Percentiles rank a stretch among this genome's conserved stretches.
These are phyloP conservation scores for Pseudococcus jackbeardsleyi DNA, from an alignment of 2,888 invertebrate genomes.

Conservation along the genomic window DNA sequence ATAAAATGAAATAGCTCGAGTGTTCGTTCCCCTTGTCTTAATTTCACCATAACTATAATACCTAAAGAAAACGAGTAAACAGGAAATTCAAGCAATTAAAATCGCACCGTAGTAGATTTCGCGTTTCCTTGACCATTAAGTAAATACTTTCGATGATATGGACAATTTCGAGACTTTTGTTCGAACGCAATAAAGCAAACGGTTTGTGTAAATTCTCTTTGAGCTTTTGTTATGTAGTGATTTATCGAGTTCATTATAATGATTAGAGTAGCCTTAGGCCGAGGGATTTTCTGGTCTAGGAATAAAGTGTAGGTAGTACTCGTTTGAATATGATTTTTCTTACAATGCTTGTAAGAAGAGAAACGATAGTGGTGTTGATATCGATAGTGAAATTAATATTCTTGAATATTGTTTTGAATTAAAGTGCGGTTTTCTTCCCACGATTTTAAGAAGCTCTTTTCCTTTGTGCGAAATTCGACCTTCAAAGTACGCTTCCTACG, in stretches of 20 bases:
- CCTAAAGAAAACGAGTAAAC: neutral
- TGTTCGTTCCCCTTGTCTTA: neutral
- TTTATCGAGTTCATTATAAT: neutral
- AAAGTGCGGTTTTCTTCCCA: too few relatives aligned
- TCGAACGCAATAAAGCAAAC: neutral
- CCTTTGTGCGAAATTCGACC: too few relatives aligned
- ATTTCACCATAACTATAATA: neutral
- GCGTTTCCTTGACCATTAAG: neutral
- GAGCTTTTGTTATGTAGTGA: neutral
- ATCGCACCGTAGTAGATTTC: neutral
- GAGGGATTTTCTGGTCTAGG: too few relatives aligned
- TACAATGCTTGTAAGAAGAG: too few relatives aligned
- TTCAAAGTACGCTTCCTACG: too few relatives aligned
- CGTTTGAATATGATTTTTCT: too few relatives aligned
- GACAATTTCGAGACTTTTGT: neutral
- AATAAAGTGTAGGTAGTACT: too few relatives aligned
- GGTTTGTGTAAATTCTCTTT: neutral
- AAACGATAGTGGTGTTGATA: too few relatives aligned
- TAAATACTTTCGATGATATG: slow-evolving; percentile 24
- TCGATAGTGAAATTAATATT: too few relatives aligned
- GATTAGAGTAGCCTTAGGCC: neutral
- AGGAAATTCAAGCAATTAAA: slow-evolving; percentile 2
- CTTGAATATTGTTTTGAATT: too few relatives aligned
- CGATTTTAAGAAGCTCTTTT: too few relatives aligned
- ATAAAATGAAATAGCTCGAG: slow-evolving; percentile 7